Base-by-base conservation (phyloP, 1,140 invertebrate genomes). In the Rhopalosiphum maidis region DNA sequence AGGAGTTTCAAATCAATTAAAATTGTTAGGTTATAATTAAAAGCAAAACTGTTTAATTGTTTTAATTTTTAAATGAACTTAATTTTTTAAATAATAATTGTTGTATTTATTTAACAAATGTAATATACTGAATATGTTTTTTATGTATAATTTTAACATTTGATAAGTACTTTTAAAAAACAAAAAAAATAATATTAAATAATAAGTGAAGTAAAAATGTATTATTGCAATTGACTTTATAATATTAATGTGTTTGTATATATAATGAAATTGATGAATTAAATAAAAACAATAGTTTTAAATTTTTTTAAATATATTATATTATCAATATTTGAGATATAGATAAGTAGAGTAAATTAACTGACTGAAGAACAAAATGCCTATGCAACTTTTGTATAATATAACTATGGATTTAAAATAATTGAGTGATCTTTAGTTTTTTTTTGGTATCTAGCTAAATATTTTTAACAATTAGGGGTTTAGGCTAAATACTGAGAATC, bases 31-130 rank as follows among this genome's bases (percentile, higher is more conserved):
- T n/a, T 18, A 68, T n/a, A n/a, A 6, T 68, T 68, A 68, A 77
- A 18, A 77, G n/a, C 15, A 77, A 77, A 77, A 77, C 15, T 21
- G 30, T 60, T n/a, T n/a, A n/a, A 68, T 60, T 60, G 30, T 18
- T 68, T n/a, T n/a, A 15, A n/a, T 35, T n/a, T 77, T n/a, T n/a
- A n/a, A 77, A n/a, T 18, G 15, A 35, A n/a, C 30, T 77, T n/a
- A 18, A 30, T 60, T 60, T 48, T 60, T 60, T 60, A 60, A 30
- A 60, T 30, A 60, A 30, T 60, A 60, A 30, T 60, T 60, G 3
- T 68, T 77, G 15, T 77, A 77, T 77, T 77, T 77, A n/a, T 77
- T n/a, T 77, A n/a, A 77, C 60, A 77, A 77, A 77, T 77, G 30
- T 18, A 35, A 77, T 77, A 0, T 77, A n/a, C 60, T 77, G 1